phyloP scores from a whole-genome alignment of 92 coral and sea anemone genomes.

The Palythoa grandiflora region DNA sequence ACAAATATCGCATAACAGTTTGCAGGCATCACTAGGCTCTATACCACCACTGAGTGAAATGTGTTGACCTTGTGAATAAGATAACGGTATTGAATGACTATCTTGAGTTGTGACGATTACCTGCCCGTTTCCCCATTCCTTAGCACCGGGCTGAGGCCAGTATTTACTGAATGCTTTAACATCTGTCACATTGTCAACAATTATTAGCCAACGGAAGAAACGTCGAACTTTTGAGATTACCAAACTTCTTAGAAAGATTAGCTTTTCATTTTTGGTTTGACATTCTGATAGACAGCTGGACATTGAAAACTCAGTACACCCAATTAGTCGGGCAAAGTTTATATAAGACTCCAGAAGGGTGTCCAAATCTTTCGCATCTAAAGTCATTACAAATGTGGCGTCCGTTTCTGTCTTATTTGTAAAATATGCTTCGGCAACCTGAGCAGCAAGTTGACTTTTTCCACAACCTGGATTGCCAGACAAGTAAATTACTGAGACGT shows the following conservation, averaged over 20 bases:
- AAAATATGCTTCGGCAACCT: constrained; percentile 11
- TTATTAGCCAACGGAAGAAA: constrained; percentile 57
- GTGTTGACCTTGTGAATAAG: no score
- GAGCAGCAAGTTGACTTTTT: constrained; percentile 16
- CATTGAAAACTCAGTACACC: constrained; percentile 41
- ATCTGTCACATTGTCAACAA: constrained; percentile 58
- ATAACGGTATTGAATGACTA: no score
- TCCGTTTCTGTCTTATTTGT: neutral
- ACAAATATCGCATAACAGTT: no score
- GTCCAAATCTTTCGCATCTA: constrained; percentile 47
- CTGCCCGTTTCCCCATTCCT: neutral
- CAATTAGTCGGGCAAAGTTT: constrained; percentile 43
- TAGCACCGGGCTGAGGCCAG: constrained; percentile 51
- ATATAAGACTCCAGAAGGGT: constrained; percentile 52
- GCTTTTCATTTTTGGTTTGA: constrained; percentile 12
- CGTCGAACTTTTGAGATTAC: constrained; percentile 28
- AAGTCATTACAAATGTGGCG: constrained; percentile 54
- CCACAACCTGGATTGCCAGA: constrained; percentile 68
- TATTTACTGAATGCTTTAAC: neutral
- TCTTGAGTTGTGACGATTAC: no score
- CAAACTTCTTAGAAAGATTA: constrained; percentile 37
- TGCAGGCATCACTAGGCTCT: no score
- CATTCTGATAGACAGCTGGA: neutral
- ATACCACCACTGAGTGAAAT: no score
- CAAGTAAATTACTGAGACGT: constrained; percentile 34